phyloP scores from a whole-genome alignment of 1,140 invertebrate species.

The Caligus rogercresseyi region DNA sequence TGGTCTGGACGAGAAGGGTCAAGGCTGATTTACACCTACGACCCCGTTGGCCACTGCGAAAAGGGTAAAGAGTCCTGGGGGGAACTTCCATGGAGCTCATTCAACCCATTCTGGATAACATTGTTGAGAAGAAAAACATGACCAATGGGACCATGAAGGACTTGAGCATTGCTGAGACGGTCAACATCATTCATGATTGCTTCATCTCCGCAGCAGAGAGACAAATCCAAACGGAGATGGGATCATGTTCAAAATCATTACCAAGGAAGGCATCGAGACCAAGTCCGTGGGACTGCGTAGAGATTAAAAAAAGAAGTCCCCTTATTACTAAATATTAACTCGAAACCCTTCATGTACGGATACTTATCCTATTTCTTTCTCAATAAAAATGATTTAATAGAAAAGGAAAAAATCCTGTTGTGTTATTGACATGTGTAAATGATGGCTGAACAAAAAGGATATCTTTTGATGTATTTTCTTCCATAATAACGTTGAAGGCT shows the following conservation, averaged over 20 bases:
- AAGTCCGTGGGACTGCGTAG: conserved; percentile 1
- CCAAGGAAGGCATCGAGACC: conserved; percentile 34
- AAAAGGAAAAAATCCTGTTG: too few species aligned
- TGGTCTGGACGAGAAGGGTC: conserved; percentile 40
- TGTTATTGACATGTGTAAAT: too few species aligned
- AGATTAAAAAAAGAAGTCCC: too few species aligned
- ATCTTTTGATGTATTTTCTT: too few species aligned
- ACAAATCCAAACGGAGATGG: conserved; percentile 93
- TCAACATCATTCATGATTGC: conserved; percentile 72
- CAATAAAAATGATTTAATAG: too few species aligned
- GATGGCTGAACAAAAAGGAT: too few species aligned
- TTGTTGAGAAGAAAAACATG: conserved; percentile 74
- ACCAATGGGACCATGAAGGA: conserved; percentile 36
- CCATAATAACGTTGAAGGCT: too few species aligned
- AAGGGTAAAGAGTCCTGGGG: conserved; percentile 54
- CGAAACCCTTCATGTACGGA: too few species aligned
- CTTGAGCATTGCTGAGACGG: conserved; percentile 43
- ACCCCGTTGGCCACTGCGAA: conserved; percentile 88
- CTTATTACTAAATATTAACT: too few species aligned
- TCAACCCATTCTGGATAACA: conserved; percentile 59
- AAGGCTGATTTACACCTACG: conserved; percentile 84
- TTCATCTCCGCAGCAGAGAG: conserved; percentile 92
- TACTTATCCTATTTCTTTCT: too few species aligned
- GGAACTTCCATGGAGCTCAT: conserved; percentile 46
- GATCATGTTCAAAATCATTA: conserved; percentile 71